Evolutionary conservation across 2,888 invertebrate species (phyloP), one percentile per base, ranked within the genome.

Genomic region (Zaprionus obscuricornis): DNA sequence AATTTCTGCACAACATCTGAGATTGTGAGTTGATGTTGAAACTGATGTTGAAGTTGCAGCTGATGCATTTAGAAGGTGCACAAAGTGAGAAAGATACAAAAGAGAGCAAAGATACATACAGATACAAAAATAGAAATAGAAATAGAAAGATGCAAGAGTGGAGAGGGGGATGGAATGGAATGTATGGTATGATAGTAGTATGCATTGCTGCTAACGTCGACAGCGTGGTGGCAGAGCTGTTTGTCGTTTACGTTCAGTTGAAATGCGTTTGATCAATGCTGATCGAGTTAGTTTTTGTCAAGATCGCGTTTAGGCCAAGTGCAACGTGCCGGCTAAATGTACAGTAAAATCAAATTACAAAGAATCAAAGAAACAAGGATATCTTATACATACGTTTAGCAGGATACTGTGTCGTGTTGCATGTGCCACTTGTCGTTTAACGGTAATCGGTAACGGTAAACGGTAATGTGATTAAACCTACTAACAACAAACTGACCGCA

Each of bases 241-340:
- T n/a, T n/a, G n/a, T n/a, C n/a, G n/a, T n/a, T 71, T 78, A 54
- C 64, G 74, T 74, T 64, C 74, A 87, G 74, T 85, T 77, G 78
- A 86, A 85, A 82, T 83, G 81, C 75, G 79, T 78, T 79, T 85
- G 87, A 88, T 88, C 77, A 85, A 81, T 86, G 82, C 71, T 74
- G 87, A 87, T 88, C 87, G 84, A 85, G 87, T 88, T 83, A 88
- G 88, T 88, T 88, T n/a, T 85, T 76, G 85, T 82, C 81, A 77
- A 86, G 88, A 88, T 86, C 88, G 87, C 86, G 87, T 88, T 73
- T 85, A 85, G 82, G 87, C 79, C 75, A 85, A 87, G 86, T 86
- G 86, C 74, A 71, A 67, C 50, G n/a, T n/a, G n/a, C n/a, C 65
- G 69, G 69, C 58, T 56, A 58, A 52, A 40, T 29, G 46, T 42